Base-by-base conservation (phyloP, 2,797 vertebrate species). In the Trematomus bernacchii region DNA sequence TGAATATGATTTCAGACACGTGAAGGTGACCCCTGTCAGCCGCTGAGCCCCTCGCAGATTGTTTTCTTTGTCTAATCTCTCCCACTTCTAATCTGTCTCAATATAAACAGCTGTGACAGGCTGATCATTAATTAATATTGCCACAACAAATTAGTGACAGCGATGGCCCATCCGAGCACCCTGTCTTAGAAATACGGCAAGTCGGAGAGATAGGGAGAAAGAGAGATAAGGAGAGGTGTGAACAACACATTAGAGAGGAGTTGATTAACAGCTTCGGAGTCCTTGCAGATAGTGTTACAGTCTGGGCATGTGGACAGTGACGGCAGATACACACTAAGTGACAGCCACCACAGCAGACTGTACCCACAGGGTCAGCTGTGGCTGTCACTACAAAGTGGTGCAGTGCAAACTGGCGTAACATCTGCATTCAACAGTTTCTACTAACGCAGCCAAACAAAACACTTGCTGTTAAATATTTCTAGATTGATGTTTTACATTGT, bases 61-160 rank as follows among this genome's bases (percentile, higher is more conserved):
- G 91, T 92, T 95, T 95, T 94, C 93, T 93, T 94, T 91, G 93
- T 91, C 72, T 85, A 87, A 86, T 93, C 90, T 86, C 89, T 89
- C 79, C 85, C 87, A 88, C 85, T 92, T 92, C 92, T 94, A 94
- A 96, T 95, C 93, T 94, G 80, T 95, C 91, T 95, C 93, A 90
- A 91, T 91, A 94, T 95, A 95, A 95, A 94, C 93, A 92, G 88
- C 92, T 91, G 83, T 93, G 92, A 94, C 94, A 92, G 91, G 91
- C 88, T 92, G 94, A 90, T 86, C 91, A 93, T 94, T 97, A 95
- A 96, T 97, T 97, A 97, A 96, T 96, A 95, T 92, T 95, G 91
- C 94, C 93, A 89, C 94, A 94, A 93, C 93, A 95, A 96, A 96
- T 96, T 95, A 96, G 89, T 85, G 77, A 92, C 89, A 90, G 88